Percentiles rank a stretch among this genome's conserved stretches.
These are phyloP conservation scores for Drosophila nasuta DNA, from an alignment of 1,140 invertebrate genomes.

Conservation along the genomic window DNA sequence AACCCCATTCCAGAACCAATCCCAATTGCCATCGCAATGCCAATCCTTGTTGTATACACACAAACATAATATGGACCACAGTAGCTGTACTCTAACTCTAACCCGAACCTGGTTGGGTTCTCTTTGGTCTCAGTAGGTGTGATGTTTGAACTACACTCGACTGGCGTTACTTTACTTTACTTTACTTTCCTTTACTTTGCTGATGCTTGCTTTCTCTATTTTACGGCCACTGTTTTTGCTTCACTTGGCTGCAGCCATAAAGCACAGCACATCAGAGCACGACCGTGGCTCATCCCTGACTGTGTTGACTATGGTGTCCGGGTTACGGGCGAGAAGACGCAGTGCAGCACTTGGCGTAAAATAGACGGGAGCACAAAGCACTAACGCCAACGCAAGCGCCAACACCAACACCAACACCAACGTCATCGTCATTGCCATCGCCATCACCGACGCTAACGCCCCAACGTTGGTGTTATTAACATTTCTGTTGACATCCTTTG, in stretches of 20 bases:
- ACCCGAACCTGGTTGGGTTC: constrained; percentile 29
- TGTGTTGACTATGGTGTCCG: background rate
- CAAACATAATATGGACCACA: constrained; percentile 67
- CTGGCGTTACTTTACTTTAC: constrained; percentile 38
- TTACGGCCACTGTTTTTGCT: constrained; percentile 60
- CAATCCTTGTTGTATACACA: constrained; percentile 17
- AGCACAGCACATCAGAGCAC: constrained; percentile 15
- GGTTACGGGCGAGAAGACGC: constrained; percentile 22
- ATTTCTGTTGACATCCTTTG: constrained; percentile 77
- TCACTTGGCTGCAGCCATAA: constrained; percentile 55
- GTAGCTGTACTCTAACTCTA: constrained; percentile 40
- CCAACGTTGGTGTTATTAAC: constrained; percentile 66
- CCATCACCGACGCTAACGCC: constrained; percentile 7
- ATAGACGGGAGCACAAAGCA: constrained; percentile 43
- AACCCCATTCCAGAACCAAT: background rate
- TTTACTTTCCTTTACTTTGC: constrained; percentile 17
- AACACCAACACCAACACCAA: no score
- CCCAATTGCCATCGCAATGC: constrained; percentile 31
- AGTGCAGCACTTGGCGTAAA: constrained; percentile 52
- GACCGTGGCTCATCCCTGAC: constrained; percentile 25
- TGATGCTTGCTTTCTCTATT: constrained; percentile 54
- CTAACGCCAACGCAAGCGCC: constrained; percentile 1
- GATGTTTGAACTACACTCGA: constrained; percentile 79
- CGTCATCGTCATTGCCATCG: no score
- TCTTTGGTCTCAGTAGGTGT: constrained; percentile 62